Evolutionary conservation across 2,113 vertebrate species (phyloP), one percentile per base, ranked within the genome.

Genomic region (Parotia lawesii): DNA sequence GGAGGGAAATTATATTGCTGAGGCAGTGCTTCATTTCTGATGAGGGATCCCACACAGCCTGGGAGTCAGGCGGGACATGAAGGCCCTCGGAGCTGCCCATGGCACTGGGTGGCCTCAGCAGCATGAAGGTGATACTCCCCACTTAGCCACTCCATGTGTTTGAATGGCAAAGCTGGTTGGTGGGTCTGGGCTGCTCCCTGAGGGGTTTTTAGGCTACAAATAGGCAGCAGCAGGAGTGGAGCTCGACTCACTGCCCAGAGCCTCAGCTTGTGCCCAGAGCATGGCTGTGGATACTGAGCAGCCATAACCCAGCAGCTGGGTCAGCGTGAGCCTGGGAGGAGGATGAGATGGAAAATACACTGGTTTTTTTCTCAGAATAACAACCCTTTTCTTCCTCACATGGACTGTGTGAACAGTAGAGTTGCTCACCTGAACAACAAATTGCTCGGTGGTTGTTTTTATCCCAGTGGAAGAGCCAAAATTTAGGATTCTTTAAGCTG

Each of bases 221-320:
- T 16, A 71, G 23, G 25, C 2, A 8, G 50, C 54, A 70, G 66
- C 1, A 2, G 61, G 19, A 88, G 25, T 8, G 4, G 35, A 45
- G 37, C 51, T 74, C 1, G 0, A 13, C 38, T 71, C 1, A 1
- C n/a, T 67, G 35, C 44, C 17, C 44, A 27, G 47, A 48, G 35
- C 53, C 53, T 3, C 37, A 28, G 0, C 27, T 51, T 0, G 1
- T 33, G 60, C 58, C 50, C 58, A 50, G 58, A 50, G 3, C 24
- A 19, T 0, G 2, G 9, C 58, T 57, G 31, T 0, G 5, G 57
- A 9, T 44, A 62, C 42, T 78, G 88, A 75, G 56, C 51, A 28
- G 45, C 31, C 22, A 1, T 18, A 64, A 48, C 48, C 28, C 0
- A 0, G 29, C 37, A n/a, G 47, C 37, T 2, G 3, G 14, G 62